Conservation (phyloP, 2,888 invertebrate species). For the Anoplius nigerrimus region DNA sequence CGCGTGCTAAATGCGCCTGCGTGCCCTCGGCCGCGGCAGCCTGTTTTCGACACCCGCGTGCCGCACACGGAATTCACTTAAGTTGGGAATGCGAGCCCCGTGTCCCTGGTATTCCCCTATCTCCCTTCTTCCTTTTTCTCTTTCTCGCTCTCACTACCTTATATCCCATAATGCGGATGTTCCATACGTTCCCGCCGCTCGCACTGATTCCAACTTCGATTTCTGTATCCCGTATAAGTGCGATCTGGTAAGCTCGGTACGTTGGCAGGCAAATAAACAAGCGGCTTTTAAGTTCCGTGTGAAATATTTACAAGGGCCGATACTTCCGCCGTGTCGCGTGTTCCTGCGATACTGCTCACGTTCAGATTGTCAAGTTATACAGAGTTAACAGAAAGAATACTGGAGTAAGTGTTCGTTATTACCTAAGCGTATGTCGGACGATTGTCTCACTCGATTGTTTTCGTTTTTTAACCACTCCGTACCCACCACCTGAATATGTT, state of each 20-base stretch:
- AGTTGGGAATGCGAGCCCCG: conserved; percentile 67
- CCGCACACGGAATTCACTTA: conserved; percentile 71
- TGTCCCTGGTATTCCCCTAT: conserved; percentile 48
- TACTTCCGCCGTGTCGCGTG: too few relatives aligned
- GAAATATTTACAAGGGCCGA: too few relatives aligned
- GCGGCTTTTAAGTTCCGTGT: not conserved
- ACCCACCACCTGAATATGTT: too few relatives aligned
- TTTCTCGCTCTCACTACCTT: conserved; percentile 10
- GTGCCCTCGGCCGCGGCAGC: conserved; percentile 15
- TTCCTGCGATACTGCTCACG: too few relatives aligned
- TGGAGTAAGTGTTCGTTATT: too few relatives aligned
- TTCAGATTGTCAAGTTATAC: too few relatives aligned
- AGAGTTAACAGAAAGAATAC: too few relatives aligned
- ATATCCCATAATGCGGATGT: conserved; percentile 30
- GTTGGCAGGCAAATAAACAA: conserved; percentile 16
- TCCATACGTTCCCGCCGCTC: conserved; percentile 19
- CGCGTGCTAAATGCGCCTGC: conserved; percentile 31
- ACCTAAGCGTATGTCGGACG: too few relatives aligned
- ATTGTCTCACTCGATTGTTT: too few relatives aligned
- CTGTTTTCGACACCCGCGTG: conserved; percentile 62
- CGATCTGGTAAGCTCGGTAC: conserved; percentile 39
- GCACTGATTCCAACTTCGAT: conserved; percentile 46
- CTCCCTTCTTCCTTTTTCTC: conserved; percentile 7
- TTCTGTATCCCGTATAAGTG: conserved; percentile 52
- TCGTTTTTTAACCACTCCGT: too few relatives aligned